Conservation (phyloP, 2,797 vertebrate genomes). For the Sebastes alutus region DNA sequence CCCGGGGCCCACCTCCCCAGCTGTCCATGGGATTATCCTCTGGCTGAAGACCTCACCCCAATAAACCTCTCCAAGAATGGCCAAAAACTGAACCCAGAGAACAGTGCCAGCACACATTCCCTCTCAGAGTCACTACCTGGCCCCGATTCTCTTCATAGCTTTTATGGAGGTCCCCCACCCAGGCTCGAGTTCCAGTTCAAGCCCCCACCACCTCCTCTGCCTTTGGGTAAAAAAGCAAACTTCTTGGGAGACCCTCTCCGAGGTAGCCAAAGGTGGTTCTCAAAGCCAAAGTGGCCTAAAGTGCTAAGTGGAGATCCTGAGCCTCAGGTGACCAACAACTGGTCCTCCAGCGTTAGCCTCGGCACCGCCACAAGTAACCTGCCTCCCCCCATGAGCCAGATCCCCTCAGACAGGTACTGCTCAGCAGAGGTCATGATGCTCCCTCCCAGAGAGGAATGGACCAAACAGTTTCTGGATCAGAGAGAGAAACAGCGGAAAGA, state of each 20-base stretch:
- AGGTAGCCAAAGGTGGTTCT: slow-evolving; percentile 88
- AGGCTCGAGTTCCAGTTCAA: slow-evolving; percentile 84
- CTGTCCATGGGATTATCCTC: slow-evolving; percentile 85
- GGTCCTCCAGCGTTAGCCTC: slow-evolving; percentile 65
- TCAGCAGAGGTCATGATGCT: slow-evolving; percentile 83
- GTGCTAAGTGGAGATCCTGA: slow-evolving; percentile 83
- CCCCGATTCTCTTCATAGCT: slow-evolving; percentile 78
- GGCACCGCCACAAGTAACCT: slow-evolving; percentile 81
- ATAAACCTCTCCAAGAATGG: slow-evolving; percentile 77
- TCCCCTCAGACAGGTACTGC: slow-evolving; percentile 88
- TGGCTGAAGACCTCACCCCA: slow-evolving; percentile 60
- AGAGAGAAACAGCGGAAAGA: slow-evolving; percentile 72
- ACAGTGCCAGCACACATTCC: slow-evolving; percentile 61
- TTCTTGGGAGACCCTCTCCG: slow-evolving; percentile 67
- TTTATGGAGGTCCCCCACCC: slow-evolving; percentile 83
- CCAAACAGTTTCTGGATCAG: slow-evolving; percentile 87
- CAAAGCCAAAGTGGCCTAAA: slow-evolving; percentile 89
- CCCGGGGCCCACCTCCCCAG: slow-evolving; percentile 82
- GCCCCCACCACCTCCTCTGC: slow-evolving; percentile 80
- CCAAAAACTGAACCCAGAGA: slow-evolving; percentile 68
- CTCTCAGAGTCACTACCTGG: slow-evolving; percentile 85
- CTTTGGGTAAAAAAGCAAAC: slow-evolving; percentile 72
- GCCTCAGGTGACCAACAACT: slow-evolving; percentile 81
- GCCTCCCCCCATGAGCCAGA: slow-evolving; percentile 90
- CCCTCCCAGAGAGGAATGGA: slow-evolving; percentile 87